These are phyloP conservation scores for Serilophus lunatus DNA, from an alignment of 2,113 vertebrate species.

Conservation along the genomic window DNA sequence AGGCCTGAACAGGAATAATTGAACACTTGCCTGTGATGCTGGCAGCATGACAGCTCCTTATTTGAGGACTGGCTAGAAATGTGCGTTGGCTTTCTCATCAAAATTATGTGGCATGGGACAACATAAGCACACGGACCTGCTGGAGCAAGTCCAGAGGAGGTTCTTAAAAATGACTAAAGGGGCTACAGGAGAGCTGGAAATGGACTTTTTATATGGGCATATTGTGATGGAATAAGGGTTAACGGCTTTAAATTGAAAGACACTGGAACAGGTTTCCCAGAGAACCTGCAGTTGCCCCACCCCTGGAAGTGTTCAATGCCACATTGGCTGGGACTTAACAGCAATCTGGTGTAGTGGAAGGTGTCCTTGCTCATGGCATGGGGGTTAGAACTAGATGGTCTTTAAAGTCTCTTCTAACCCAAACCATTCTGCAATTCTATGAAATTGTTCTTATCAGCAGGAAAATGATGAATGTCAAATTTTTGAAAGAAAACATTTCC, in stretches of 20 bases:
- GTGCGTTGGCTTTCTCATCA: fast-evolving
- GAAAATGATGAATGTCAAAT: background rate
- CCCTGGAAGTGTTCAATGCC: background rate
- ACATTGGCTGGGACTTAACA: background rate
- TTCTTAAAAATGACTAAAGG: background rate
- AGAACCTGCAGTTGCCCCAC: background rate
- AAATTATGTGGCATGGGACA: background rate
- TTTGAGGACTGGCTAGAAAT: background rate
- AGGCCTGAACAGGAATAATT: background rate
- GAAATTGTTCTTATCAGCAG: background rate
- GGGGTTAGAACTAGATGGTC: fast-evolving
- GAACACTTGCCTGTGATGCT: background rate
- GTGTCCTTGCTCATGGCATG: background rate
- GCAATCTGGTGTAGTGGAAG: background rate
- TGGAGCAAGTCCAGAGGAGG: background rate
- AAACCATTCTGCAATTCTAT: background rate
- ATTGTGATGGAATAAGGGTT: background rate
- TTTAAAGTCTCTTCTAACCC: background rate
- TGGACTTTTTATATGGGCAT: background rate
- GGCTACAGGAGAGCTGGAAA: background rate
- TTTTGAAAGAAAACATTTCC: background rate
- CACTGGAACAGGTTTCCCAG: background rate
- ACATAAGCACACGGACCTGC: background rate
- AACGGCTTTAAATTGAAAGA: background rate
- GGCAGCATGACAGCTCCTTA: background rate